Evolutionary conservation across 2,888 invertebrate species (phyloP), one percentile per base, ranked within the genome.

Genomic region (Malthinus seriepunctatus): DNA sequence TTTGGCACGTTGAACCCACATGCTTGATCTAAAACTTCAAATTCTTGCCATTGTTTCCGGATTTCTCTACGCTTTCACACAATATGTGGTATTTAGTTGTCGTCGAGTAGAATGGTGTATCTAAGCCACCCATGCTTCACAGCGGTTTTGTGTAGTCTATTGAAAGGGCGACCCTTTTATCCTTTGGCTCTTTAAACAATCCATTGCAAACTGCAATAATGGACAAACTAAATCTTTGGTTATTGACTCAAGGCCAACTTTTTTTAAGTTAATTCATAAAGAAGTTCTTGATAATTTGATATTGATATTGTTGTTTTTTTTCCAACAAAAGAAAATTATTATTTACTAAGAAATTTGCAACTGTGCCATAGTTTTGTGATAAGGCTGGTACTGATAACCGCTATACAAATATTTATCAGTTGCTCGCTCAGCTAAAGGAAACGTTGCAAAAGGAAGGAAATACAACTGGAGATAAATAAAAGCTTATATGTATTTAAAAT

Each of bases 351-450:
- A 23, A 23, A 23, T 23, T 23, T 23, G 23, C 23, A 23, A 23
- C 23, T 23, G 5, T 23, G 23, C 23, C 23, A 23, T 23, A 23
- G 23, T 23, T 23, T 23, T 47, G 51, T 42, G 60, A 60, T 60
- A 66, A 62, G 48, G 58, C 53, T 57, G 53, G 48, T 58, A 62
- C 63, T 67, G 68, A 68, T 68, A 68, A 68, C 49, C 48, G 50
- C 57, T 49, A 38, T 54, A 61, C 60, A 64, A 68, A 63, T 66
- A 66, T 65, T 59, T 23, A 23, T 23, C 23, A 23, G 23, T 23
- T 51, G 59, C 49, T 54, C 49, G 58, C 51, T 63, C 59, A 60
- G 63, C 61, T 47, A 58, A 56, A 63, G 67, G 67, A 67, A 67
- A 67, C 53, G 61, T 50, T 50, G 45, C 15, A 23, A 23, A 52